Evolutionary conservation across 2,888 invertebrate genomes (phyloP).

Genomic region (Protonemura montana): DNA sequence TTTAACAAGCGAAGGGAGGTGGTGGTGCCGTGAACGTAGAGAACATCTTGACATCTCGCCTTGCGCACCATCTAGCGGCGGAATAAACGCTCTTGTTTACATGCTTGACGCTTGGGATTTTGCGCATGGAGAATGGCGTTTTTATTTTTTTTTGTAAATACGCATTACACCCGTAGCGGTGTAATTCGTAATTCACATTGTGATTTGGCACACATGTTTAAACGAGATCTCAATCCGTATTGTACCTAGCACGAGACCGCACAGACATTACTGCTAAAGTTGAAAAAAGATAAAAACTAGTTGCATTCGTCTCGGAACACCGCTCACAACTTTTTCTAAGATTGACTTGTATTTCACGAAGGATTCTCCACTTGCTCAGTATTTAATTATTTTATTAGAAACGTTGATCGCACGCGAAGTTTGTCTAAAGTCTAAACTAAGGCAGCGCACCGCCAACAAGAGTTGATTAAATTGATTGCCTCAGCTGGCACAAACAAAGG

Average conservation of each 20-base stretch:
- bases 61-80: constrained; percentile 7
- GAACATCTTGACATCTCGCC: neutral
- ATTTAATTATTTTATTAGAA: constrained; percentile 12
- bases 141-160: neutral
- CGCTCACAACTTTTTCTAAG: neutral
- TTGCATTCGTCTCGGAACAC: neutral
- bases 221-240: neutral
- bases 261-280: neutral
- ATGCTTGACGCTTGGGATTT: neutral
- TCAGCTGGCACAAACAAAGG: constrained; percentile 18
- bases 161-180: neutral
- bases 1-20: neutral
- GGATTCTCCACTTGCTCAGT: neutral
- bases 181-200: neutral
- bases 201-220: neutral
- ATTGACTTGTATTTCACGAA: neutral
- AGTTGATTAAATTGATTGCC: constrained; percentile 30
- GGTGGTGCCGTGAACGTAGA: neutral
- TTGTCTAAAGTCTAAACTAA: neutral
- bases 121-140: neutral
- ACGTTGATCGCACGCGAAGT: neutral
- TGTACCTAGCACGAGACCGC: neutral
- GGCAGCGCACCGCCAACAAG: neutral
- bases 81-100: neutral
- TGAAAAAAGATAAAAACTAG: neutral